phyloP scores from a whole-genome alignment of 2,888 invertebrate genomes.

The Chalcosyrphus nemorum region DNA sequence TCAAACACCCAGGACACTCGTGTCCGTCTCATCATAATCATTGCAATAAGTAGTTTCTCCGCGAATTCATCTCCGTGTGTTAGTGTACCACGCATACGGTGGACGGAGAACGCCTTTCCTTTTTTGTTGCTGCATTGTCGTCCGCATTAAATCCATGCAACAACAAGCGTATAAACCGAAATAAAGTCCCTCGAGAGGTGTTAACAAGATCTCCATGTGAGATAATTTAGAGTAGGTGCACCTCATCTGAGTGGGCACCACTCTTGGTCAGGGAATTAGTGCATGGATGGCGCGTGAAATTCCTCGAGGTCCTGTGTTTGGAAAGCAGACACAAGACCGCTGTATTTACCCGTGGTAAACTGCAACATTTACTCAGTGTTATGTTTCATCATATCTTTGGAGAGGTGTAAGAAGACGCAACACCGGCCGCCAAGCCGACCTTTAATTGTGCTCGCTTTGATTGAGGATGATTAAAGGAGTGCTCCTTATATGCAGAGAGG shows the following conservation, averaged over 20 bases:
- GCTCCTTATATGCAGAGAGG: conserved; percentile 52
- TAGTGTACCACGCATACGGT: conserved; percentile 13
- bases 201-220: conserved; percentile 59
- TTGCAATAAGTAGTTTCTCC: conserved; percentile 63
- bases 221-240: conserved; percentile 42
- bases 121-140: conserved; percentile 19
- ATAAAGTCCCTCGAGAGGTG: conserved; percentile 57
- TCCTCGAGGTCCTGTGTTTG: conserved; percentile 44
- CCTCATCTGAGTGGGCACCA: conserved; percentile 25
- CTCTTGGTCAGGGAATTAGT: conserved; percentile 47
- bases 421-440: conserved; percentile 42
- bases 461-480: conserved; percentile 65
- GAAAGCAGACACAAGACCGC: conserved; percentile 15
- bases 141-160: conserved; percentile 28
- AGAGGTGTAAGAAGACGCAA: background rate
- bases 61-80: conserved; percentile 57
- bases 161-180: conserved; percentile 49
- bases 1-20: background rate
- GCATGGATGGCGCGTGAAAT: conserved; percentile 57
- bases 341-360: conserved; percentile 40
- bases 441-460: conserved; percentile 66
- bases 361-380: conserved; percentile 56
- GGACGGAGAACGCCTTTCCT: conserved; percentile 13
- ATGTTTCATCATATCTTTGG: conserved; percentile 45
- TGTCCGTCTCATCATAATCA: conserved; percentile 42